Evolutionary conservation across 2,113 vertebrate genomes (phyloP), one percentile per base, ranked within the genome.

Genomic region (Xerus inauris): DNA sequence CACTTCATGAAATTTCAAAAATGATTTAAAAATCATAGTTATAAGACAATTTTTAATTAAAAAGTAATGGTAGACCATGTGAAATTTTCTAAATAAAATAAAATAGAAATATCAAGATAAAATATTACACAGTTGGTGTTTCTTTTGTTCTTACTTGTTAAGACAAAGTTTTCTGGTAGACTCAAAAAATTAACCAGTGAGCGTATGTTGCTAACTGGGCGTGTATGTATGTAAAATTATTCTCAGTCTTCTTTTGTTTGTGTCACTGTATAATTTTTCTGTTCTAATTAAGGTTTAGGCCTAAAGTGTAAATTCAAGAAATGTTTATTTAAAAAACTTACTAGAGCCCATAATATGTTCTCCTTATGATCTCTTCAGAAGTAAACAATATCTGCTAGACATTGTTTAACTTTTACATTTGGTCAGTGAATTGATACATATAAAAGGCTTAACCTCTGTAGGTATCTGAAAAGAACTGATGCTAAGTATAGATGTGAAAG

Each of bases 101-200:
- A 93, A 77, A 94, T 16, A 83, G 16, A 84, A 96, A 76, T 47
- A 71, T 35, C 0, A 59, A 89, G n/a, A 71, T 40, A 87, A 92
- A 73, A 30, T 16, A 67, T 76, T 72, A 79, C 32, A 30, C 69
- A 87, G 38, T 35, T 51, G 4, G 8, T 91, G 0, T 87, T 82
- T 65, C 17, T 54, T 92, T 69, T 49, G 35, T 57, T 57, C 54
- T 57, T 24, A 71, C 5, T 82, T 65, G 5, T 47, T 64, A 47
- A 92, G 26, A 85, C 16, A 59, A 26, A 91, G 24, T 0, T 67
- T 83, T 89, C 11, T 79, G 83, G 11, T 92, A 10, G 6, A 30
- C 84, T 91, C 73, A 24, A 26, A 87, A 91, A 26, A 17, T 75
- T 40, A 54, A 82, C 8, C 73, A n/a, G 65, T 69, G 16, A 85